Percentiles rank a stretch among this genome's conserved stretches.
These are phyloP conservation scores for Gasterosteus nipponicus DNA, from an alignment of 2,113 vertebrate species.

Conservation along the genomic window DNA sequence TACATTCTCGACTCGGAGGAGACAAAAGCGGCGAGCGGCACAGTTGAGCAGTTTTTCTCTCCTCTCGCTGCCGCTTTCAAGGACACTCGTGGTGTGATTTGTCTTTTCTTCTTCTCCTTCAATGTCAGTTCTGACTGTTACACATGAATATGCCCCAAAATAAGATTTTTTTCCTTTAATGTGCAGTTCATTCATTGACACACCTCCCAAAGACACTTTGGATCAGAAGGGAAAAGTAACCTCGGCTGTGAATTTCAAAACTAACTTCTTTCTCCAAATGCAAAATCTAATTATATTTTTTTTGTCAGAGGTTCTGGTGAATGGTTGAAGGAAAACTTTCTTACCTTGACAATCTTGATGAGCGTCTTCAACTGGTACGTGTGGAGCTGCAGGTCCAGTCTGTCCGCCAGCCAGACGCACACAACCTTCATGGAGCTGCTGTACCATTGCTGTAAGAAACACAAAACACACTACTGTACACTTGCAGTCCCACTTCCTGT, in stretches of 20 bases:
- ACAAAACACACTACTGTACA: background rate
- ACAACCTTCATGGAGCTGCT: conserved; percentile 89
- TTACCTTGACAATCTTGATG: conserved; percentile 99
- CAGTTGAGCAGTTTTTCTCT: conserved; percentile 52
- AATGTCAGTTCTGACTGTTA: conserved; percentile 41
- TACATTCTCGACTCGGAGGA: conserved; percentile 56
- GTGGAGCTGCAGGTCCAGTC: conserved; percentile 96
- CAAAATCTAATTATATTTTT: background rate
- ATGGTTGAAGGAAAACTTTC: background rate
- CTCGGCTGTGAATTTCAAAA: background rate
- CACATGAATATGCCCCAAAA: conserved; percentile 21
- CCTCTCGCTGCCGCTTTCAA: conserved; percentile 53
- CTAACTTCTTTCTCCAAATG: background rate
- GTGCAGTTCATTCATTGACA: background rate
- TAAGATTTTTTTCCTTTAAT: background rate
- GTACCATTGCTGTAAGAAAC: conserved; percentile 91
- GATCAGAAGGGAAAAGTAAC: background rate
- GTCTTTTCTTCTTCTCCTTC: conserved; percentile 18
- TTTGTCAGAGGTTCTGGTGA: background rate
- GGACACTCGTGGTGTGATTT: conserved; percentile 44
- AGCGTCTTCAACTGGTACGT: conserved; percentile 97
- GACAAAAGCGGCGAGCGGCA: conserved; percentile 47
- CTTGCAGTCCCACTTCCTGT: too few species aligned
- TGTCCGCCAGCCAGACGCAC: conserved; percentile 93
- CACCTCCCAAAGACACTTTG: conserved; percentile 18